phyloP scores from a whole-genome alignment of 2,113 vertebrate genomes.

The Ageneiosus marmoratus region DNA sequence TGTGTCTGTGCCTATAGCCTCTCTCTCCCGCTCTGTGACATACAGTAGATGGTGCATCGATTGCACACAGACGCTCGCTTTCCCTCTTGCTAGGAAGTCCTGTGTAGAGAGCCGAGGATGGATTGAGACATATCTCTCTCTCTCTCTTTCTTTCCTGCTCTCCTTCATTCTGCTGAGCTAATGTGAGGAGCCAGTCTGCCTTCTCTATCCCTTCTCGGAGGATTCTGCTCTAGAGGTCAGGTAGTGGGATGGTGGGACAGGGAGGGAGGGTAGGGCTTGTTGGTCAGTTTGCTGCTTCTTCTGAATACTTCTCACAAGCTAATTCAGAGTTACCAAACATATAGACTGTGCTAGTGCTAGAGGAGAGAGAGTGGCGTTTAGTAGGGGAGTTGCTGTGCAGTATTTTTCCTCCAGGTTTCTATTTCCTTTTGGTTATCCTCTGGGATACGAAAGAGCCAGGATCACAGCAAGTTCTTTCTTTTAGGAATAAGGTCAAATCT shows the following conservation, averaged over 20 bases:
- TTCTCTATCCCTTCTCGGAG: conserved; percentile 50
- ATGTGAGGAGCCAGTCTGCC: conserved; percentile 50
- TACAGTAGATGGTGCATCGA: conserved; percentile 76
- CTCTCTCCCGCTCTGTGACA: conserved; percentile 64
- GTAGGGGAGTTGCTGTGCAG: conserved; percentile 54
- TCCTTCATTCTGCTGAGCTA: conserved; percentile 50
- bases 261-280: conserved; percentile 34
- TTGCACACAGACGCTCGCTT: conserved; percentile 65
- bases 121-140: conserved; percentile 54
- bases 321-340: conserved; percentile 53
- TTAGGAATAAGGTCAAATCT: conserved; percentile 25
- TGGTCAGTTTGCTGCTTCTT: conserved; percentile 57
- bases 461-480: conserved; percentile 37
- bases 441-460: conserved; percentile 18
- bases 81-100: conserved; percentile 62
- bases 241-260: conserved; percentile 48
- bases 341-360: conserved; percentile 45
- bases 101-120: conserved; percentile 58
- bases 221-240: conserved; percentile 58
- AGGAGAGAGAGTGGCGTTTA: conserved; percentile 38
- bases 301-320: conserved; percentile 46
- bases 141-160: conserved; percentile 33
- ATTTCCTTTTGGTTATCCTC: conserved; percentile 42
- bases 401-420: conserved; percentile 47
- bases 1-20: conserved; percentile 68